Percentiles rank a stretch among this genome's conserved stretches.
phyloP scores from a whole-genome alignment of 2,888 invertebrate genomes.

The Bombylius major region DNA sequence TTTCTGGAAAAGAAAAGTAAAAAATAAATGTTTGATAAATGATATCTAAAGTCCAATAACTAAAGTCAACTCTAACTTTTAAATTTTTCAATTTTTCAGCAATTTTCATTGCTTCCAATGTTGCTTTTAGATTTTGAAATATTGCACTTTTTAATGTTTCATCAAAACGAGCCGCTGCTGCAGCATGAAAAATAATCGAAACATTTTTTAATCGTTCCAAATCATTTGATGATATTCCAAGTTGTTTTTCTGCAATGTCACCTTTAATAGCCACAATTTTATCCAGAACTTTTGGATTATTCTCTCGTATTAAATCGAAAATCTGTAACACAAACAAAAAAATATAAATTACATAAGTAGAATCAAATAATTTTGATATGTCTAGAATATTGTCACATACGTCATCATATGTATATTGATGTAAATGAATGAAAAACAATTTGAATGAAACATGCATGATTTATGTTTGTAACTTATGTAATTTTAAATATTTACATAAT shows the following conservation, averaged over 20 bases:
- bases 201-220: background rate
- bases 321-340: background rate
- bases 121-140: background rate
- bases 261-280: background rate
- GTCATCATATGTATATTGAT: no score
- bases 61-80: background rate
- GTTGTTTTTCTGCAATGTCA: background rate
- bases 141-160: background rate
- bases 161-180: background rate
- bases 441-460: no score
- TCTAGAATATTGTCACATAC: no score
- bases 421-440: no score
- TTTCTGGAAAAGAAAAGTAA: slow-evolving; percentile 30
- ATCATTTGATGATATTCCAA: background rate
- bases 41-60: no score
- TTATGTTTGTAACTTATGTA: no score
- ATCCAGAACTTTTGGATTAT: background rate
- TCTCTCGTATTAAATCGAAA: background rate
- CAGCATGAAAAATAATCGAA: background rate
- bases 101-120: background rate
- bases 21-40: no score
- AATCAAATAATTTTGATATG: no score
- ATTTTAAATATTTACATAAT: no score
- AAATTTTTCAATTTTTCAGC: background rate
- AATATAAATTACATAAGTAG: no score